Evolutionary conservation across 2,797 vertebrate genomes (phyloP).

Genomic region (Phylloscopus collybita): DNA sequence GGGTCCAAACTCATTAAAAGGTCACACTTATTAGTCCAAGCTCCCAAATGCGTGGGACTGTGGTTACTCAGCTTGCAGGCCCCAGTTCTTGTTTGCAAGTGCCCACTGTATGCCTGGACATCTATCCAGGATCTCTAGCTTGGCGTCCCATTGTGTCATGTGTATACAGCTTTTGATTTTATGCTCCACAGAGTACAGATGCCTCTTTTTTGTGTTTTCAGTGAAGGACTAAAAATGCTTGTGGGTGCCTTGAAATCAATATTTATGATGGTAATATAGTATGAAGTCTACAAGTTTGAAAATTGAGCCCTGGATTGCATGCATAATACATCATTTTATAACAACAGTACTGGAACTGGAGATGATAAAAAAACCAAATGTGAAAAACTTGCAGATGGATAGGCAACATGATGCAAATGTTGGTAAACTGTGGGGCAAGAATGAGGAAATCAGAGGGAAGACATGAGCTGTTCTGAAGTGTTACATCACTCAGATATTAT

Average conservation of each 20-base stretch:
- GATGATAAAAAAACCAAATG: conserved; percentile 8
- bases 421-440: background rate
- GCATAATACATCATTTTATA: conserved; percentile 58
- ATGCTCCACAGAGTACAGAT: background rate
- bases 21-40: background rate
- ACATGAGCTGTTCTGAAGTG: background rate
- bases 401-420: background rate
- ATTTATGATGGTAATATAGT: conserved; percentile 54
- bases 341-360: conserved; percentile 41
- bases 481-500: background rate
- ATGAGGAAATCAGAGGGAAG: background rate
- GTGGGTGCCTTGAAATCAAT: conserved; percentile 58
- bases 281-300: conserved; percentile 55
- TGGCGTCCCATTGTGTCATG: background rate
- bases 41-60: background rate
- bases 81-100: background rate
- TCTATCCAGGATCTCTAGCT: background rate
- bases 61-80: background rate
- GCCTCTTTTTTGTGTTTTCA: conserved; percentile 9
- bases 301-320: conserved; percentile 36
- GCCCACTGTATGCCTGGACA: background rate
- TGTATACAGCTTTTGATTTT: background rate
- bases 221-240: conserved; percentile 31
- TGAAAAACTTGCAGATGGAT: conserved; percentile 13
- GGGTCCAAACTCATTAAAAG: background rate